These are phyloP conservation scores for Lepidotrigona ventralis DNA, from an alignment of 1,140 invertebrate genomes.

Conservation along the genomic window DNA sequence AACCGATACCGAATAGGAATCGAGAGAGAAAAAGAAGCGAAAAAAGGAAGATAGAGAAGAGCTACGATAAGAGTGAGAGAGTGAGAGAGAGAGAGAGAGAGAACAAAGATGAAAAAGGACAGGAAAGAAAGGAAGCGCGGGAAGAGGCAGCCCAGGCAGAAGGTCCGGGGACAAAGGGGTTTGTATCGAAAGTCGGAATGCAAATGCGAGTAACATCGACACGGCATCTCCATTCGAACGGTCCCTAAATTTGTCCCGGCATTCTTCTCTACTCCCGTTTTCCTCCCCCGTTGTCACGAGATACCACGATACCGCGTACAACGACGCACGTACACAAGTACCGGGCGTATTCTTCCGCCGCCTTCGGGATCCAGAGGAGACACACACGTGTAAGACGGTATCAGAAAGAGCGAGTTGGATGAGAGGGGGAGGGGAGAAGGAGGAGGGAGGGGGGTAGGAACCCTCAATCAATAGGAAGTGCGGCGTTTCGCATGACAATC, in stretches of 20 bases:
- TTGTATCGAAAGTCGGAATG: constrained; percentile 70
- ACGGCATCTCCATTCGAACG: constrained; percentile 70
- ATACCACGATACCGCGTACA: constrained; percentile 15
- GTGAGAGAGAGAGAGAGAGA: too few species aligned
- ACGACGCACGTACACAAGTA: constrained; percentile 21
- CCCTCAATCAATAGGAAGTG: constrained; percentile 73
- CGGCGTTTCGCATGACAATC: constrained; percentile 74
- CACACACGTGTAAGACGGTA: constrained; percentile 54
- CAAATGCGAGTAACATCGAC: constrained; percentile 70
- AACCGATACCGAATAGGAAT: neutral
- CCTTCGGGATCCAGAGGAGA: constrained; percentile 44
- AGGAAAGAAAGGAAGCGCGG: neutral
- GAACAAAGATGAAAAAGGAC: neutral
- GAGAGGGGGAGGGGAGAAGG: neutral
- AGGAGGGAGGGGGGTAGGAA: constrained; percentile 24
- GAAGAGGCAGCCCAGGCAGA: neutral
- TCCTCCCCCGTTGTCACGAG: constrained; percentile 27
- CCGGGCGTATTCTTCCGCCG: constrained; percentile 35
- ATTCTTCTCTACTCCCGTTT: constrained; percentile 55
- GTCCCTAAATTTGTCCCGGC: constrained; percentile 68
- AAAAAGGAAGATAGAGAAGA: neutral
- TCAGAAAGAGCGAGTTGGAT: neutral
- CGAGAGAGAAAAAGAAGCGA: constrained; percentile 11
- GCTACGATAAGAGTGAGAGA: too few species aligned
- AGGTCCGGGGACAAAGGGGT: constrained; percentile 57